These are phyloP conservation scores for Etheostoma perlongum DNA, from an alignment of 2,797 vertebrate species.

Conservation along the genomic window DNA sequence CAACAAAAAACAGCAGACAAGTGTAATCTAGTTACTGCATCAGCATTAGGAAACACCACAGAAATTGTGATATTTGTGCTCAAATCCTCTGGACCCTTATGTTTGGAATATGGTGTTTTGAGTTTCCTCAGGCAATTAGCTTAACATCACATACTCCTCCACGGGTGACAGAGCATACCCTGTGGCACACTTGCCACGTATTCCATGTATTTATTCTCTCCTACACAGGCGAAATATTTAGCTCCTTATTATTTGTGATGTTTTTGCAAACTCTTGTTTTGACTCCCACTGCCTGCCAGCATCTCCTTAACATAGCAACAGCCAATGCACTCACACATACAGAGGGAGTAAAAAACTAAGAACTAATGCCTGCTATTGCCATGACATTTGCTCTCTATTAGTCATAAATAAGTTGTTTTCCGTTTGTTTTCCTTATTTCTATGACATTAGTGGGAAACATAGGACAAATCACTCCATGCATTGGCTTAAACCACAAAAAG, in stretches of 20 bases:
- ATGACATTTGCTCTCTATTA: neutral
- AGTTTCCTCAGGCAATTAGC: constrained; percentile 57
- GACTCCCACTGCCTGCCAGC: constrained; percentile 59
- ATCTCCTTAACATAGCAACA: constrained; percentile 40
- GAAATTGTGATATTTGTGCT: constrained; percentile 18
- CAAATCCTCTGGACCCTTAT: constrained; percentile 19
- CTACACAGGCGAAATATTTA: constrained; percentile 59
- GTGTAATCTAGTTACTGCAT: constrained; percentile 24
- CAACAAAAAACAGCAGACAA: neutral
- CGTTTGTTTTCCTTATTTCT: neutral
- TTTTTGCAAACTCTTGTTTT: constrained; percentile 59
- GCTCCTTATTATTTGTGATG: constrained; percentile 45
- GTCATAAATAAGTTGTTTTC: neutral
- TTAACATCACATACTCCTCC: constrained; percentile 61
- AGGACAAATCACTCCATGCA: neutral
- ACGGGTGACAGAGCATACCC: constrained; percentile 67
- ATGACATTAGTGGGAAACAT: neutral
- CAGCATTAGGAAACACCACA: neutral
- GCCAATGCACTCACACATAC: constrained; percentile 4
- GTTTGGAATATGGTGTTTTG: constrained; percentile 19
- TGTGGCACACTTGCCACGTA: constrained; percentile 57
- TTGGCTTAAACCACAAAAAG: neutral
- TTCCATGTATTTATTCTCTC: constrained; percentile 58
- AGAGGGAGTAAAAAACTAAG: neutral
- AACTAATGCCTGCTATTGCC: neutral